phyloP scores from a whole-genome alignment of 1,140 invertebrate genomes.

The Pemphigus obesinymphae region DNA sequence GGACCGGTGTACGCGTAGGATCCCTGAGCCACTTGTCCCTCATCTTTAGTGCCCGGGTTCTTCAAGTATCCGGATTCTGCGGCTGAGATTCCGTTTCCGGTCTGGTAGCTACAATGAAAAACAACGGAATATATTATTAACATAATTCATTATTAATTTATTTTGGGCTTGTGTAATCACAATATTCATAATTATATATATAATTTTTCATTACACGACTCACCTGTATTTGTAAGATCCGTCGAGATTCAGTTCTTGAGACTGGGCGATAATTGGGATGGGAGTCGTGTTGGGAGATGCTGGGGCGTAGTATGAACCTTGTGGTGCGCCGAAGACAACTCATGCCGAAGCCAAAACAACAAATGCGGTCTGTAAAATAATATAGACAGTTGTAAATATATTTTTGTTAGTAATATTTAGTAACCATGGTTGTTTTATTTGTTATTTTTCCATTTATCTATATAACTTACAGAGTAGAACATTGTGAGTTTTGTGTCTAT shows the following conservation, averaged over 20 bases:
- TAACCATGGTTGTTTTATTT: no score
- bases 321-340: constrained; percentile 30
- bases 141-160: neutral
- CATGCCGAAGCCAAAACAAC: constrained; percentile 35
- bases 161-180: no score
- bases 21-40: constrained; percentile 54
- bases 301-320: neutral
- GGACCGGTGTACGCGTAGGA: constrained; percentile 73
- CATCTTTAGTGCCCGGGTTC: constrained; percentile 56
- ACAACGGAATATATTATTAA: no score
- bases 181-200: no score
- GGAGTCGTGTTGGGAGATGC: constrained; percentile 25
- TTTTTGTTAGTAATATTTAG: no score
- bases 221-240: constrained; percentile 54
- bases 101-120: constrained; percentile 73
- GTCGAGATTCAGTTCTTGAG: constrained; percentile 57
- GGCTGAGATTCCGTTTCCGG: constrained; percentile 67
- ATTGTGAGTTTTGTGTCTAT: neutral
- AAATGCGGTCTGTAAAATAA: constrained; percentile 1
- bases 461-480: neutral
- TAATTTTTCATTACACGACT: no score
- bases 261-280: constrained; percentile 55
- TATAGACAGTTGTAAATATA: no score
- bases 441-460: no score
- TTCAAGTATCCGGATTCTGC: constrained; percentile 59